Evolutionary conservation across 2,797 vertebrate species (phyloP), one percentile per base, ranked within the genome.

Genomic region (Malacoctenus gilli): DNA sequence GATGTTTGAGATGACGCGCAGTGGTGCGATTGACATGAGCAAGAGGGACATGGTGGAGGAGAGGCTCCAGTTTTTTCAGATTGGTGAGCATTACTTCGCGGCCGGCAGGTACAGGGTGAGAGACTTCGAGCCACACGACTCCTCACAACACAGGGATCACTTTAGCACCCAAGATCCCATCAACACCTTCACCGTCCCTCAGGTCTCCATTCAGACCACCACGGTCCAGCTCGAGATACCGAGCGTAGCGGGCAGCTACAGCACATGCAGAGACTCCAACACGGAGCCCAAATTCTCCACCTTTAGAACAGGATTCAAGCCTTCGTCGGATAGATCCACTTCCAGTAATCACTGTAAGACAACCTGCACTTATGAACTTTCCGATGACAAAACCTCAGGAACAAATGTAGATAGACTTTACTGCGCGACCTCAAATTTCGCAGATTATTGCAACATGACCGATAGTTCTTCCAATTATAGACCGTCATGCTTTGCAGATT

Each of bases 1-100:
- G 96, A 99, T 99, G 98, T 99, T 99, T 98, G 98, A 99, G 96
- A 99, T 99, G 98, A 99, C 98, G 89, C 97, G 98, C 93, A 99
- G 98, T 97, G 98, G 98, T 92, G 98, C 98, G 88, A 99, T 99
- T 98, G 98, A 99, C 96, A 99, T 99, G 97, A 99, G 97, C 96
- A 99, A 99, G 95, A 95, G 97, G 94, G 98, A 99, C 95, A 96
- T 98, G 97, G 96, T 99, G 94, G 98, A 99, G 93, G 97, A 99
- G 91, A 99, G 96, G 93, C 98, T 99, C 85, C 97, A 99, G 92
- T 99, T 99, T 98, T 99, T 99, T 94, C 98, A 99, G 95, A 99
- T 99, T 94, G 96, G 97, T 99, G 98, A 99, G 97, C 97, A 99
- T 98, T 79, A 92, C 92, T 92, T 92, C 93, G 94, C 93, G 79